Evolutionary conservation across 2,797 vertebrate species (phyloP).

Genomic region (Acipenser oxyrinchus): DNA sequence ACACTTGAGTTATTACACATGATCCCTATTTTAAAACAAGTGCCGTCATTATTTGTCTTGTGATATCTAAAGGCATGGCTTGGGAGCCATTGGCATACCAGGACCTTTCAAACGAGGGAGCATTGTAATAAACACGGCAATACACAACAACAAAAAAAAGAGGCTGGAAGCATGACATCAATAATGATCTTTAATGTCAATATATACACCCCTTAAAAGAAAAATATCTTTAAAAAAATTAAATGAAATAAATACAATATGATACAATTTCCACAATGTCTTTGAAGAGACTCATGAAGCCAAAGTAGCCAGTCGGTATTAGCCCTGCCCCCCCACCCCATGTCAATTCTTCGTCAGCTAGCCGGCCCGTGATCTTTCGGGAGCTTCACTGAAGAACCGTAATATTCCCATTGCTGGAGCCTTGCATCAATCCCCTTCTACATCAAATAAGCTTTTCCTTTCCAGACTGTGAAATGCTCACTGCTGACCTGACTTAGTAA

Average conservation of each 20-base stretch:
- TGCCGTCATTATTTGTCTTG: too few species aligned
- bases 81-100: too few species aligned
- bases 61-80: too few species aligned
- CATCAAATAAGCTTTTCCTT: too few species aligned
- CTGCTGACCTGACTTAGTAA: too few species aligned
- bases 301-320: slow-evolving; percentile 10
- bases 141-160: not conserved
- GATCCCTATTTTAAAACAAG: too few species aligned
- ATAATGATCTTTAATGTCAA: slow-evolving; percentile 88
- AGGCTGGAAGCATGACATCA: slow-evolving; percentile 47
- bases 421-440: too few species aligned
- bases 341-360: slow-evolving; percentile 29
- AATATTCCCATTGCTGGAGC: too few species aligned
- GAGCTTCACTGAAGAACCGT: slow-evolving; percentile 1
- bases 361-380: slow-evolving; percentile 33
- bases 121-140: too few species aligned
- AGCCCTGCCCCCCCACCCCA: slow-evolving; percentile 16
- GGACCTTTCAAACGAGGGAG: too few species aligned
- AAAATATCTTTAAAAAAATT: slow-evolving; percentile 87
- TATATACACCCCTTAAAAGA: slow-evolving; percentile 89
- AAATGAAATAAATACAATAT: slow-evolving; percentile 96
- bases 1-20: too few species aligned
- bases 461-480: too few species aligned
- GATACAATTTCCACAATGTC: slow-evolving; percentile 88
- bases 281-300: slow-evolving; percentile 57